A percentile compares a stretch with the other conserved stretches of the same genome.
Evolutionary conservation across 92 coral and sea anemone genomes (phyloP).

Genomic region (Parazoanthus darwini): DNA sequence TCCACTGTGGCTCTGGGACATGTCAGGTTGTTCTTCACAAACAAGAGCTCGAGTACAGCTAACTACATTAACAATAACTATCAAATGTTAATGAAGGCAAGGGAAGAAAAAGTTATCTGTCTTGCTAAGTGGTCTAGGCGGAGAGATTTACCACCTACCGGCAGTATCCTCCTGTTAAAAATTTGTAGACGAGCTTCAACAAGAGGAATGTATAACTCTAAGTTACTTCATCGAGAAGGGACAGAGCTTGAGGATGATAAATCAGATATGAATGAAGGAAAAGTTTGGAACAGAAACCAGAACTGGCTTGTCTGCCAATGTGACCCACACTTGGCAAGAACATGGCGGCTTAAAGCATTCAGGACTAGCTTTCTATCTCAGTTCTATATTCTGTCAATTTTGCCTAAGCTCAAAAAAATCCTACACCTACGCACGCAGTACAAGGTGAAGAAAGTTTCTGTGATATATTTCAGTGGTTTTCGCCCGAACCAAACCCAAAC

Average conservation of each 20-base stretch:
- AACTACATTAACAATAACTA: conserved; percentile 25
- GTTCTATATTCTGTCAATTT: conserved; percentile 13
- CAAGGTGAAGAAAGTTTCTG: neutral
- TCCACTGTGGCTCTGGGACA: conserved; percentile 1
- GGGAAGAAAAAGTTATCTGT: conserved; percentile 1
- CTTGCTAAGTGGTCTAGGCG: conserved; percentile 13
- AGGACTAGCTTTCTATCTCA: conserved; percentile 28
- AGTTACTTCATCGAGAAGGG: neutral
- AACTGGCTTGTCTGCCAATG: conserved; percentile 27
- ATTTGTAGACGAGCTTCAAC: conserved; percentile 29
- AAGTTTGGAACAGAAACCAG: conserved; percentile 22
- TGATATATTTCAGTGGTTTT: neutral
- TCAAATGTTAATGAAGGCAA: conserved; percentile 19
- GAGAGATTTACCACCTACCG: conserved; percentile 21
- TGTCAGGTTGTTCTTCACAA: conserved; percentile 21
- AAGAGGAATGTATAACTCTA: neutral
- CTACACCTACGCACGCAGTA: conserved; percentile 5
- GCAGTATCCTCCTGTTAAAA: conserved; percentile 38
- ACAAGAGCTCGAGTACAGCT: conserved; percentile 18
- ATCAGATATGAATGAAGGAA: neutral
- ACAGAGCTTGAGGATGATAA: neutral
- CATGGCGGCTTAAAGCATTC: conserved; percentile 37
- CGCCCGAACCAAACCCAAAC: neutral
- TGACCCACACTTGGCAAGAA: conserved; percentile 43
- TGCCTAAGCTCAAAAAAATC: neutral